Conservation (phyloP, 1,140 invertebrate genomes). For the Euwallacea similis region DNA sequence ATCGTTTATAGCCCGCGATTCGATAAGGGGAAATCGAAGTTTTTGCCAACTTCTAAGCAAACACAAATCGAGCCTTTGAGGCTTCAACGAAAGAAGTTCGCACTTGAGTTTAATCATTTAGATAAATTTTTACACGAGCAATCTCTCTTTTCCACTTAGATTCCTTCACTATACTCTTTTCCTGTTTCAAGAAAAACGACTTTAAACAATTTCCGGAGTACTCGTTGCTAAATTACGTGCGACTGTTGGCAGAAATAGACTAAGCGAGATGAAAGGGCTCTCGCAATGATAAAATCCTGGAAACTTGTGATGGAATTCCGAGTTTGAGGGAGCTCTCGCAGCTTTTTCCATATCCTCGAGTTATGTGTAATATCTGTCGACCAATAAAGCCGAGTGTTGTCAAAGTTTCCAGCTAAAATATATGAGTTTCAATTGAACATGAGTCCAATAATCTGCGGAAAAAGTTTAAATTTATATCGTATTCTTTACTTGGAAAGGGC, state of each 20-base stretch:
- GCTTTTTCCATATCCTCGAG: neutral
- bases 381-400: neutral
- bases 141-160: constrained; percentile 4
- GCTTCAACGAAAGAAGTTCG: neutral
- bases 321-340: constrained; percentile 8
- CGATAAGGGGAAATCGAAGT: constrained; percentile 2
- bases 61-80: neutral
- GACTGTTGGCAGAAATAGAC: constrained; percentile 21
- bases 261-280: constrained; percentile 11
- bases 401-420: too few relatives aligned
- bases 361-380: constrained; percentile 2
- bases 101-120: constrained; percentile 5
- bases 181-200: constrained; percentile 15
- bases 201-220: constrained; percentile 26
- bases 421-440: too few relatives aligned
- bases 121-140: constrained; percentile 6
- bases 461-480: neutral
- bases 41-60: neutral
- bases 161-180: neutral
- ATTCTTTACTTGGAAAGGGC: too few relatives aligned
- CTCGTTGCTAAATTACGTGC: constrained; percentile 23
- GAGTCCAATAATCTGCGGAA: neutral
- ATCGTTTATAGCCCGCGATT: constrained; percentile 16
- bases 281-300: constrained; percentile 20
- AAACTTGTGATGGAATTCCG: constrained; percentile 9